A percentile compares a stretch with the other conserved stretches of the same genome.
phyloP scores from a whole-genome alignment of 1,140 invertebrate species.

The Doryteuthis pealeii region DNA sequence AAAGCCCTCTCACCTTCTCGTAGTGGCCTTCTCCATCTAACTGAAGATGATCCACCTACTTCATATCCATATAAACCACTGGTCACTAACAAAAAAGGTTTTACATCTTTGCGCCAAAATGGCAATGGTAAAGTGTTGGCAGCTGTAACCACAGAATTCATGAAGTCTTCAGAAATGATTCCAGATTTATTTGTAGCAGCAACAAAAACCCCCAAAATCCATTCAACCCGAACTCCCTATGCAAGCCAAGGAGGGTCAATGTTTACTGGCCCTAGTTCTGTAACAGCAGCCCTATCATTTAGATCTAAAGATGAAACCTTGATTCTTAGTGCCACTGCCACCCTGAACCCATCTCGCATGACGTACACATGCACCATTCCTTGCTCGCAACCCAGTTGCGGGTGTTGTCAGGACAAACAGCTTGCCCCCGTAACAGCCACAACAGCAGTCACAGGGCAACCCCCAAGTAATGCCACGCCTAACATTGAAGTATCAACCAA shows the following conservation, averaged over 20 bases:
- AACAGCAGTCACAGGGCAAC: neutral
- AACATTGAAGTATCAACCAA: neutral
- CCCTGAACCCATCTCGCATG: neutral
- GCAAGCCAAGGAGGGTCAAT: neutral
- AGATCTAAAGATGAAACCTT: neutral
- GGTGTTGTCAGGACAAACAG: neutral
- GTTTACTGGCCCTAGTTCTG: neutral
- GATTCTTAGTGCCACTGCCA: conserved; percentile 1
- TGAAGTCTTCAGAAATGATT: neutral
- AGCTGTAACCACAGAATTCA: neutral
- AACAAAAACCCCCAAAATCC: neutral
- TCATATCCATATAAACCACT: neutral
- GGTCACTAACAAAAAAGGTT: neutral
- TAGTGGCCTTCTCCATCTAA: conserved; percentile 1
- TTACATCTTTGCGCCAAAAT: neutral
- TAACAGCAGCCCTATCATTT: neutral
- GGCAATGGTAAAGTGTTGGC: neutral
- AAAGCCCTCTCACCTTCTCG: neutral
- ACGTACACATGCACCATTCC: neutral
- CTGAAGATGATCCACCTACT: neutral
- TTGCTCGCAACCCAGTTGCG: neutral
- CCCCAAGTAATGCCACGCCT: neutral
- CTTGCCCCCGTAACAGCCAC: neutral
- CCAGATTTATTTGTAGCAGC: neutral
- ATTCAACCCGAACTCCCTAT: neutral